Base-by-base conservation (phyloP, 2,113 vertebrate species). In the Eptatretus burgeri region DNA sequence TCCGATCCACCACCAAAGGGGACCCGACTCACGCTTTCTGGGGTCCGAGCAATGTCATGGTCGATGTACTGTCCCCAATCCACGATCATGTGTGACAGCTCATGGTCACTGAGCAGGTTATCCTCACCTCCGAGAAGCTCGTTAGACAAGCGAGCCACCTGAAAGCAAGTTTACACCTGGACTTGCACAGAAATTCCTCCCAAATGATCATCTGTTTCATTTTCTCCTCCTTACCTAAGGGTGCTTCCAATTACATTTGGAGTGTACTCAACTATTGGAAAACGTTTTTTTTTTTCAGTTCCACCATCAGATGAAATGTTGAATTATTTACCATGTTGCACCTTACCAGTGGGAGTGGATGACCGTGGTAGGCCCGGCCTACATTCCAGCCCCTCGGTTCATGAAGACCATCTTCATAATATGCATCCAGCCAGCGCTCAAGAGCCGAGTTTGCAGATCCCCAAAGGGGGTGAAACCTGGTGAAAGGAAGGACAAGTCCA, bases 31-130 rank as follows among this genome's bases (percentile, higher is more conserved):
- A 70, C 69, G 69, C 77, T 85, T 70, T 93, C 85, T 1, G 84
- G 87, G 8, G 85, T 94, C 64, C 85, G 81, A 11, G 80, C 72
- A 1, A 95, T 73, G 70, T 95, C 89, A 11, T 98, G 91, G 69
- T 71, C 77, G 11, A 87, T 80, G 64, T 89, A 98, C 68, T 95
- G 91, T 13, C 89, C 91, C 88, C 85, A 95, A 4, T 76, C 81
- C 66, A 76, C 79, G 66, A 95, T 73, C 70, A 91, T 72, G n/a
- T 83, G 81, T 5, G 82, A 80, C 66, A 85, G 82, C 13, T 64
- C 18, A 1, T 74, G 69, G 19, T 93, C 86, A 17, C 75, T 76
- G 56, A 77, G 66, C 13, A 63, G 67, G 56, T 75, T 73, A 13
- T 76, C 75, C 60, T 79, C 67, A 14, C 72, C 68, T 1, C 69